phyloP scores from a whole-genome alignment of 1,140 invertebrate genomes.

The Ylistrum balloti region DNA sequence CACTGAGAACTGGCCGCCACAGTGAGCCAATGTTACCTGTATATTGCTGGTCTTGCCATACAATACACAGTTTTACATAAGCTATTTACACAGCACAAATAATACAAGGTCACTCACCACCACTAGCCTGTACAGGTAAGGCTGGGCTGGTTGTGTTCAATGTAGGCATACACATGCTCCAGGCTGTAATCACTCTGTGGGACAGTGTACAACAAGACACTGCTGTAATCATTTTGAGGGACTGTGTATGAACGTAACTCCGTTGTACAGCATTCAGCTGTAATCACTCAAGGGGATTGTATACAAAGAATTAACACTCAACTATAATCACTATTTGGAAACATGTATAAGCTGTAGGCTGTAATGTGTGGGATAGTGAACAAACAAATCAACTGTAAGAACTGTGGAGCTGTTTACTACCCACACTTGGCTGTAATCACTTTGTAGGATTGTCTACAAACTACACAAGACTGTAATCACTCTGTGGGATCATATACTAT shows the following conservation, averaged over 20 bases:
- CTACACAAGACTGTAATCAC: not conserved
- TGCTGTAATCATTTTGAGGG: not conserved
- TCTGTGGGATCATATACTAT: not conserved
- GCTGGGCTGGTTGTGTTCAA: constrained; percentile 17
- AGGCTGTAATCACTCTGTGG: not conserved
- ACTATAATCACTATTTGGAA: not conserved
- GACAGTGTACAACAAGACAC: not conserved
- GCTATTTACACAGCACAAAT: constrained; percentile 31
- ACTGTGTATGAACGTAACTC: not conserved
- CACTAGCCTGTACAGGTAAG: constrained; percentile 17
- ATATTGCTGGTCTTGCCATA: not conserved
- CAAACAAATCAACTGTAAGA: not conserved
- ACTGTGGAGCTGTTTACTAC: not conserved
- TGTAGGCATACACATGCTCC: not conserved
- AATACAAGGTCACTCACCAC: constrained; percentile 26
- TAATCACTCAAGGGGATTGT: not conserved
- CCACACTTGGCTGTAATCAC: not conserved
- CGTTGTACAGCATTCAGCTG: not conserved
- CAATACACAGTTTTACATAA: constrained; percentile 39
- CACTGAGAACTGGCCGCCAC: not conserved
- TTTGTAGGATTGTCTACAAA: not conserved
- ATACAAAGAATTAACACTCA: no score
- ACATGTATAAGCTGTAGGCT: not conserved
- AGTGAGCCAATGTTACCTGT: constrained; percentile 27
- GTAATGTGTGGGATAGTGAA: no score